Evolutionary conservation across 2,888 invertebrate genomes (phyloP).

Genomic region (Pandemis heparana): DNA sequence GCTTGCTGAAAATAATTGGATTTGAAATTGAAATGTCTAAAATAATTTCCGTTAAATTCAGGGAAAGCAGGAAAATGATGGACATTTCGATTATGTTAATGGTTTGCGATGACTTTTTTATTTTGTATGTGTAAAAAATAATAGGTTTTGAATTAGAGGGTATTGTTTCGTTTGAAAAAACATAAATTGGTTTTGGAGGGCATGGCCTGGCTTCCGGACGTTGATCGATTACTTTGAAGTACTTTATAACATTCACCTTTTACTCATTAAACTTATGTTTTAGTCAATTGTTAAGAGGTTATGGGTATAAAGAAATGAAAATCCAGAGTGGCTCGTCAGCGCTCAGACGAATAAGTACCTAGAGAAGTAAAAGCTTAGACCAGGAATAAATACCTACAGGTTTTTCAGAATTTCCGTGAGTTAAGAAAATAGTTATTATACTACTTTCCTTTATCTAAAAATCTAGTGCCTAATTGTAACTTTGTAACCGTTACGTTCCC

Average conservation of each 20-base stretch:
- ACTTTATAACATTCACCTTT: not conserved
- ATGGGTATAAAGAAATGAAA: not conserved
- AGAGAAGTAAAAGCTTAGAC: too few species aligned
- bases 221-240: slow-evolving; percentile 10
- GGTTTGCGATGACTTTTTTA: not conserved
- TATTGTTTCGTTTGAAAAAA: slow-evolving; percentile 3
- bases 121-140: not conserved
- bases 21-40: not conserved
- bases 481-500: too few species aligned
- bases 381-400: too few species aligned
- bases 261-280: not conserved
- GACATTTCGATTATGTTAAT: slow-evolving; percentile 26
- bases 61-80: slow-evolving; percentile 15
- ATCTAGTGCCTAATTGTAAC: too few species aligned
- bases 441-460: too few species aligned
- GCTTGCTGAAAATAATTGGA: not conserved
- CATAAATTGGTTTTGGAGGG: not conserved
- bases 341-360: too few species aligned
- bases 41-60: not conserved
- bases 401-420: too few species aligned
- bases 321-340: too few species aligned
- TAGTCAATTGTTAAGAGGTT: too few species aligned
- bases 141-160: slow-evolving; percentile 15
- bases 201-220: slow-evolving; percentile 2
- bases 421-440: too few species aligned